Percentiles rank a stretch among this genome's conserved stretches.
Conservation (phyloP, 2,888 invertebrate genomes). For the Pollenia griseotomentosa region DNA sequence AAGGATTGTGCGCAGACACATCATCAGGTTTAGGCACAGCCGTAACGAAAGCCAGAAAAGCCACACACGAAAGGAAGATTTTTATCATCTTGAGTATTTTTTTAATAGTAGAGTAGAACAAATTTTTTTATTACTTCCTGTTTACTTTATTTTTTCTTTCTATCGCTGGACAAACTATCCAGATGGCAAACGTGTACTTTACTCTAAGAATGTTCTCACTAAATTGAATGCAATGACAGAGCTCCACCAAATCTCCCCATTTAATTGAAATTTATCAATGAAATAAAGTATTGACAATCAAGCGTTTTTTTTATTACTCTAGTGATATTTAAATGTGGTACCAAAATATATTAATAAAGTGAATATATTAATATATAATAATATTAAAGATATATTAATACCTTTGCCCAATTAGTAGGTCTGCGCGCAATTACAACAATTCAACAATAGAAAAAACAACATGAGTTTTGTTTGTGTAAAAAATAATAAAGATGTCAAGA, state of each 20-base stretch:
- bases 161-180: conserved; percentile 1
- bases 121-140: conserved; percentile 46
- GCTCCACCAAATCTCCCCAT: conserved; percentile 13
- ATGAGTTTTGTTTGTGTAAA: too few species aligned
- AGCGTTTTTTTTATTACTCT: neutral
- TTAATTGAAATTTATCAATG: conserved; percentile 40
- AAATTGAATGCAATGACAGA: conserved; percentile 56
- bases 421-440: too few species aligned
- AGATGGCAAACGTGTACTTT: conserved; percentile 66
- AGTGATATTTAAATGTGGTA: neutral
- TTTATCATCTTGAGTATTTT: conserved; percentile 52
- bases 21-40: conserved; percentile 90
- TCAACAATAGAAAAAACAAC: too few species aligned
- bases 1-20: conserved; percentile 85
- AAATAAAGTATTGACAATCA: conserved; percentile 1
- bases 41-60: conserved; percentile 73
- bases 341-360: neutral
- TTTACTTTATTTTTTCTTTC: conserved; percentile 27
- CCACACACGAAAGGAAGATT: conserved; percentile 53
- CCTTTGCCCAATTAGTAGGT: neutral
- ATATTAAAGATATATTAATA: too few species aligned
- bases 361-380: too few species aligned
- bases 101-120: neutral
- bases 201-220: conserved; percentile 62
- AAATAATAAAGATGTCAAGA: too few species aligned